These are phyloP conservation scores for Calcarius lapponicus DNA, from an alignment of 2,797 vertebrate species.

Conservation along the genomic window DNA sequence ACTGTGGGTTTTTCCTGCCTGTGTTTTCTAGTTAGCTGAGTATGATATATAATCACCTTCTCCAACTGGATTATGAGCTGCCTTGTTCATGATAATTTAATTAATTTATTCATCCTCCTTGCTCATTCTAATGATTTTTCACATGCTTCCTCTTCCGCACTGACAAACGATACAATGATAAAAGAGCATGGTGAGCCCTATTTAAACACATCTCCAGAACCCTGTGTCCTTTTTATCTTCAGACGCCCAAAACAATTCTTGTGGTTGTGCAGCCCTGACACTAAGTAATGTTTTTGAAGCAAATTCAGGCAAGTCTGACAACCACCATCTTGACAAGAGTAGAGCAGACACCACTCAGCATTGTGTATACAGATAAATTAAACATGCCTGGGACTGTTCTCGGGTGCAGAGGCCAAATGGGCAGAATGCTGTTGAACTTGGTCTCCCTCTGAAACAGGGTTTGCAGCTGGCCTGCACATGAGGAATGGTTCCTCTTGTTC, in stretches of 20 bases:
- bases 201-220: neutral
- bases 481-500: neutral
- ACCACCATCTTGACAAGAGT: neutral
- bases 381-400: neutral
- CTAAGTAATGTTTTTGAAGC: constrained; percentile 1
- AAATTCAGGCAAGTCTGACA: constrained; percentile 26
- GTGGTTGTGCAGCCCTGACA: neutral
- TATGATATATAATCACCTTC: constrained; percentile 41
- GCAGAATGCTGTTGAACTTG: neutral
- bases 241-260: neutral
- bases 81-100: constrained; percentile 52
- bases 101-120: constrained; percentile 58
- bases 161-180: constrained; percentile 23
- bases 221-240: neutral
- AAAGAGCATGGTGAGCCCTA: neutral
- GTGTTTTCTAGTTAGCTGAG: constrained; percentile 35
- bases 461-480: neutral
- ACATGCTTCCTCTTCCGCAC: neutral
- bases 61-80: constrained; percentile 46
- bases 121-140: constrained; percentile 53
- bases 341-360: neutral
- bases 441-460: neutral
- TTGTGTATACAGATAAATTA: constrained; percentile 22
- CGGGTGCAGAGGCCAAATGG: neutral
- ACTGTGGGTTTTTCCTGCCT: neutral